Evolutionary conservation across 2,888 invertebrate genomes (phyloP).

Genomic region (Tethea ocularis): DNA sequence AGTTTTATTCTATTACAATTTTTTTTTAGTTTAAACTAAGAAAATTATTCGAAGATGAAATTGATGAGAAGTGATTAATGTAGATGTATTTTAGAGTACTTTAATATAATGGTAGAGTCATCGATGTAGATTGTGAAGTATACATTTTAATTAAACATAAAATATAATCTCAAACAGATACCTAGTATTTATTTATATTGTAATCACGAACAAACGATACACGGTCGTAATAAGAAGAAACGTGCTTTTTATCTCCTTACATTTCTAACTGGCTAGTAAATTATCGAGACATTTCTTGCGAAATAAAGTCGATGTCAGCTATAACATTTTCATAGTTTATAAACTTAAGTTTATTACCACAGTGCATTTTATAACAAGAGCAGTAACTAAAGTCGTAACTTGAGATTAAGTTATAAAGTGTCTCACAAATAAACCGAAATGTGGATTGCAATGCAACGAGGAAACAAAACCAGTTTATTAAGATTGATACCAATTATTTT

Average conservation of each 20-base stretch:
- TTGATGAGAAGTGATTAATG: too few species aligned
- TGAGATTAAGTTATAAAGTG: neutral
- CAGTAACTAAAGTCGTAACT: neutral
- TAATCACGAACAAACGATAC: conserved; percentile 9
- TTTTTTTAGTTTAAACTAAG: too few species aligned
- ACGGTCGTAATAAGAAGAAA: conserved; percentile 15
- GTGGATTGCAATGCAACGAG: neutral
- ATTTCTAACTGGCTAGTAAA: conserved; percentile 28
- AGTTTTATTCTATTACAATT: too few species aligned
- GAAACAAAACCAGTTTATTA: neutral
- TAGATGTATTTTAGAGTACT: too few species aligned
- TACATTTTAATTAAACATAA: neutral
- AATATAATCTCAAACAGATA: neutral
- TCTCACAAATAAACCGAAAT: neutral
- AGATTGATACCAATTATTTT: neutral
- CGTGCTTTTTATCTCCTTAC: conserved; percentile 31
- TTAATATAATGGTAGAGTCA: too few species aligned
- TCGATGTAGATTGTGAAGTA: neutral
- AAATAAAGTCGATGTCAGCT: conserved; percentile 26
- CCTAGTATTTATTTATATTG: neutral
- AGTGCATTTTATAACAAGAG: conserved; percentile 11
- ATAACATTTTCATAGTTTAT: conserved; percentile 34
- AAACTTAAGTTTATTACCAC: conserved; percentile 35
- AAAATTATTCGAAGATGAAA: too few species aligned
- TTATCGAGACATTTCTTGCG: conserved; percentile 27